Evolutionary conservation across 2,888 invertebrate genomes (phyloP), one percentile per base, ranked within the genome.

Genomic region (Erpobdella octoculata): DNA sequence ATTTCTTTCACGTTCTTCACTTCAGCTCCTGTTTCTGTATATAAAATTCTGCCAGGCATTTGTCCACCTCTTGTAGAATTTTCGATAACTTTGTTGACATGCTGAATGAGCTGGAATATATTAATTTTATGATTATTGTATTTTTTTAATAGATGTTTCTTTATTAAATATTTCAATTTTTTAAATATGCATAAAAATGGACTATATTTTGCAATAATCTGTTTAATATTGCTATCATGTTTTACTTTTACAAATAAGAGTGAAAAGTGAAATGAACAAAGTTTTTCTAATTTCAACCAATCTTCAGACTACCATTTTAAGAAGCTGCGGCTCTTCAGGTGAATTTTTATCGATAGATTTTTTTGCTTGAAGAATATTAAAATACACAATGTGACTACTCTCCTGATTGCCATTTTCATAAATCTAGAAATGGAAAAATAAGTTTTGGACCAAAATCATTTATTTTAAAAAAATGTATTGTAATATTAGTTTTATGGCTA

Each of bases 401-500:
- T 79, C 78, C 31, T 76, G 72, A 18, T 75, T 75, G 28, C 82
- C 83, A 77, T 83, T 83, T 72, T 81, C 80, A 78, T 78, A 79
- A 2, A 82, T 79, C 81, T 82, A 73, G 3, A 76, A 74, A 59
- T 41, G 65, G 64, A 73, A 61, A 65, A 2, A 65, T 46, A 18
- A 46, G 21, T 21, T 5, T 53, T 21, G 53, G n/a, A n/a, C n/a
- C n/a, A n/a, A n/a, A n/a, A n/a, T n/a, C n/a, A n/a, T n/a, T n/a
- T n/a, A n/a, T n/a, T n/a, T n/a, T n/a, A n/a, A n/a, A n/a, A n/a
- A n/a, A n/a, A n/a, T n/a, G n/a, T n/a, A n/a, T n/a, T n/a, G n/a
- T n/a, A n/a, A n/a, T n/a, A n/a, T n/a, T n/a, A n/a, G n/a, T n/a
- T n/a, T n/a, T n/a, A n/a, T n/a, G n/a, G n/a, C n/a, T n/a, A n/a